phyloP scores from a whole-genome alignment of 2,797 vertebrate genomes.

The Silurus aristotelis region DNA sequence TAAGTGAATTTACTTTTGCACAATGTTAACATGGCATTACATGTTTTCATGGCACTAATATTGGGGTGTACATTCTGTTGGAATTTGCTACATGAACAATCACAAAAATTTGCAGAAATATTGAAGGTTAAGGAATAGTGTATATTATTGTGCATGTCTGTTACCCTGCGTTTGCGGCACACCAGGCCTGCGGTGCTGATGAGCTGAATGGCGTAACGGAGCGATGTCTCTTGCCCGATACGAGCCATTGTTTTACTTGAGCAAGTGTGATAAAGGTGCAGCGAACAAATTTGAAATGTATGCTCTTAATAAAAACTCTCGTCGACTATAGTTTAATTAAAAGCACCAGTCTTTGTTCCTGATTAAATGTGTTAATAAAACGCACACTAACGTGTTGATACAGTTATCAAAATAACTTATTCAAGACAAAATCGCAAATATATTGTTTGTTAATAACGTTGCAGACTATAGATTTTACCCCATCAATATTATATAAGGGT shows the following conservation, averaged over 20 bases:
- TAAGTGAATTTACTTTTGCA: background rate
- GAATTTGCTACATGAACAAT: background rate
- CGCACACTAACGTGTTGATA: background rate
- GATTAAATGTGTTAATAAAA: background rate
- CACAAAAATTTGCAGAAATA: background rate
- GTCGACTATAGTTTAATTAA: background rate
- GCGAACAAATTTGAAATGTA: too few species aligned
- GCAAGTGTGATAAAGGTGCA: background rate
- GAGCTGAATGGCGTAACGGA: slow-evolving; percentile 94
- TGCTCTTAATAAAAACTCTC: background rate
- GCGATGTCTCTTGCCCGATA: slow-evolving; percentile 91
- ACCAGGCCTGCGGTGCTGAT: slow-evolving; percentile 92
- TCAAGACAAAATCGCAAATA: too few species aligned
- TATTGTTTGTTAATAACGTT: background rate
- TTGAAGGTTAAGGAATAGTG: background rate
- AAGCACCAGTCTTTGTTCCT: background rate
- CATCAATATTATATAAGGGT: too few species aligned
- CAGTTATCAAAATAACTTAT: too few species aligned
- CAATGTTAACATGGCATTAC: too few species aligned
- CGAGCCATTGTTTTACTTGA: slow-evolving; percentile 70
- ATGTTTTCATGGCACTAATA: background rate
- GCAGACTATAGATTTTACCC: background rate
- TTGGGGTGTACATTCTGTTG: background rate
- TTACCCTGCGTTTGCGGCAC: slow-evolving; percentile 90
- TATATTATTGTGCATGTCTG: too few species aligned